Conservation (phyloP, 2,888 invertebrate genomes). For the Phalera bucephala region DNA sequence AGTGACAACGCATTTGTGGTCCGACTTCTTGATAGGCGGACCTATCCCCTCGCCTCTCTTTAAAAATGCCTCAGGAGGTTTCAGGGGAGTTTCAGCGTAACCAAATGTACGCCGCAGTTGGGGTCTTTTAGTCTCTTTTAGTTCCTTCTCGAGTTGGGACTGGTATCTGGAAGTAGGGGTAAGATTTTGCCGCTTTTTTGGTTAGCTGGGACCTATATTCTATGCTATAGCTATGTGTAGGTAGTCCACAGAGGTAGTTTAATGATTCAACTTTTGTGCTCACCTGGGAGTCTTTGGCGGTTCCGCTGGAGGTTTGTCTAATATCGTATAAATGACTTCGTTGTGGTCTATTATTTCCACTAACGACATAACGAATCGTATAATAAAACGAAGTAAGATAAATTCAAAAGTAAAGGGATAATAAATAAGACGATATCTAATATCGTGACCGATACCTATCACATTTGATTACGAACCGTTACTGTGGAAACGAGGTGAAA, state of each 20-base stretch:
- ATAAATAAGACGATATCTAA: background rate
- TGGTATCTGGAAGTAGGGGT: conserved; percentile 66
- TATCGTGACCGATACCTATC: background rate
- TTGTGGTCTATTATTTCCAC: conserved; percentile 85
- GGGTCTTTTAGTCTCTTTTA: conserved; percentile 66
- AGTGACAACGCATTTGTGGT: conserved; percentile 61
- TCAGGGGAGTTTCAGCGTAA: conserved; percentile 83
- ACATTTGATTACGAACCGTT: background rate
- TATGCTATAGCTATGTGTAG: too few species aligned
- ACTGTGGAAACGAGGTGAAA: background rate
- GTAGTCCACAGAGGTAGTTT: too few species aligned
- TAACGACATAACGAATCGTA: conserved; percentile 78
- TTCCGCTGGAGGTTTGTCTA: conserved; percentile 71
- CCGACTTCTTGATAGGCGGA: conserved; percentile 61
- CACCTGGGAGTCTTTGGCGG: conserved; percentile 79
- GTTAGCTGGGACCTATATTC: too few species aligned
- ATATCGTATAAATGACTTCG: conserved; percentile 86
- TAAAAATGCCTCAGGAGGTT: conserved; percentile 84
- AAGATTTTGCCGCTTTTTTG: too few species aligned
- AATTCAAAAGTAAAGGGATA: background rate
- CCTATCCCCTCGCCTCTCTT: conserved; percentile 83
- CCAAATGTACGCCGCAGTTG: conserved; percentile 86
- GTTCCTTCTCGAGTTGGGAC: conserved; percentile 74
- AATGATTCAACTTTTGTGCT: too few species aligned
- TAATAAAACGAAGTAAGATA: background rate